Base-by-base conservation (phyloP, 2,113 vertebrate species). In the Anser cygnoides region DNA sequence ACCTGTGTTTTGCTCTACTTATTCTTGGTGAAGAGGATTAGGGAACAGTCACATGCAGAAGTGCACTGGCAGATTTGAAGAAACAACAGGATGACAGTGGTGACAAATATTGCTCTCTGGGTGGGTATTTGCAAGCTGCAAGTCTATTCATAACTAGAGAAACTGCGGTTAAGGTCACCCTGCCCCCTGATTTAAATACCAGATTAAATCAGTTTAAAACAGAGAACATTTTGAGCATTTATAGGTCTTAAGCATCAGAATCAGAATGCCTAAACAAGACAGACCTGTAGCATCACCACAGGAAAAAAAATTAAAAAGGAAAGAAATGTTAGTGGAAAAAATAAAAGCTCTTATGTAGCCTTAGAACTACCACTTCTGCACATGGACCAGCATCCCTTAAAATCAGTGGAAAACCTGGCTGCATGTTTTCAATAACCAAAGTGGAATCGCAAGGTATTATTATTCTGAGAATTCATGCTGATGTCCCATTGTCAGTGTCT, bases 121-220 rank as follows among this genome's bases (percentile, higher is more conserved):
- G 15, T 29, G 65, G 57, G 23, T 70, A 44, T 26, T 55, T 62
- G 70, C 28, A 68, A 63, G 44, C 25, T 58, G 19, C n/a, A 59
- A 61, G 14, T 33, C 19, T 84, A 37, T 35, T 94, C 65, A 11
- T 23, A 73, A 11, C 19, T 4, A 29, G n/a, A 95, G 50, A 90
- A 86, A 71, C 10, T 20, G 43, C 35, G 5, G 80, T 94, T 93
- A 76, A 89, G 95, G 94, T 93, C 83, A 41, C 37, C 80, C 80
- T 96, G 91, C 80, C 80, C 91, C 39, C 67, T 29, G 55, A 63
- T 89, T 93, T 63, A 84, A 89, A 90, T 7, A 35, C 17, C 9
- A 71, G 21, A 43, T 21, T 28, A 18, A 78, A 72, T 67, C 46
- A 23, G 59, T 63, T 71, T 44, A 37, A 79, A 92, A 11, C 18